phyloP scores from a whole-genome alignment of 2,888 invertebrate genomes.

The Latrodectus elegans region DNA sequence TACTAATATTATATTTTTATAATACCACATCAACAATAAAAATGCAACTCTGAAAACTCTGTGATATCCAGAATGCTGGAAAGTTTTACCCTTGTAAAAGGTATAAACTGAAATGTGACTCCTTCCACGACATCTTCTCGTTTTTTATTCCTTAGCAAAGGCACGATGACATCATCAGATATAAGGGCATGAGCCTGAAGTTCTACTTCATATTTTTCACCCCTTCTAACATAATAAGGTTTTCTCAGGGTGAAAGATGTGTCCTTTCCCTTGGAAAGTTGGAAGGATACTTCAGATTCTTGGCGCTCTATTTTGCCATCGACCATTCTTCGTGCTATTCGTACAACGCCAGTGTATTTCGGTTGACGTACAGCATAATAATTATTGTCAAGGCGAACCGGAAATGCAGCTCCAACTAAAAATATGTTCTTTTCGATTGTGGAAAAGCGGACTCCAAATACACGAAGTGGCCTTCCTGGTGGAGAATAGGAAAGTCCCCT shows the following conservation, averaged over 20 bases:
- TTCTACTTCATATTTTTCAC: conserved; percentile 69
- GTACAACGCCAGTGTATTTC: conserved; percentile 53
- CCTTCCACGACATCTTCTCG: conserved; percentile 69
- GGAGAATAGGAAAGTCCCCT: conserved; percentile 59
- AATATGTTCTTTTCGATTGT: conserved; percentile 70
- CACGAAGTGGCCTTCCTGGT: conserved; percentile 52
- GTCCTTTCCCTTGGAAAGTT: conserved; percentile 69
- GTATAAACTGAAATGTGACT: conserved; percentile 69
- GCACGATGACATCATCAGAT: conserved; percentile 69
- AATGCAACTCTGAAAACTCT: conserved; percentile 69
- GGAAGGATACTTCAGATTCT: conserved; percentile 69
- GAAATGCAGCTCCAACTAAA: conserved; percentile 71
- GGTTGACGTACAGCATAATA: conserved; percentile 71
- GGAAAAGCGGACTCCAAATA: conserved; percentile 55
- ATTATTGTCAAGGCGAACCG: conserved; percentile 70
- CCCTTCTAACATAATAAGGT: conserved; percentile 69
- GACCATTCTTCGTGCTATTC: conserved; percentile 46
- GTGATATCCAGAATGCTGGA: conserved; percentile 67
- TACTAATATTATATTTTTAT: too few relatives aligned
- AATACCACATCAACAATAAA: conserved; percentile 64
- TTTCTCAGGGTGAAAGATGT: conserved; percentile 60
- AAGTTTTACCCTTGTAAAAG: conserved; percentile 67
- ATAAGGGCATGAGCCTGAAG: conserved; percentile 68
- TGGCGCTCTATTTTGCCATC: conserved; percentile 68
- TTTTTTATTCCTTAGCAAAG: conserved; percentile 66